Conservation (phyloP, 2,113 vertebrate species). For the Donacobius atricapilla region DNA sequence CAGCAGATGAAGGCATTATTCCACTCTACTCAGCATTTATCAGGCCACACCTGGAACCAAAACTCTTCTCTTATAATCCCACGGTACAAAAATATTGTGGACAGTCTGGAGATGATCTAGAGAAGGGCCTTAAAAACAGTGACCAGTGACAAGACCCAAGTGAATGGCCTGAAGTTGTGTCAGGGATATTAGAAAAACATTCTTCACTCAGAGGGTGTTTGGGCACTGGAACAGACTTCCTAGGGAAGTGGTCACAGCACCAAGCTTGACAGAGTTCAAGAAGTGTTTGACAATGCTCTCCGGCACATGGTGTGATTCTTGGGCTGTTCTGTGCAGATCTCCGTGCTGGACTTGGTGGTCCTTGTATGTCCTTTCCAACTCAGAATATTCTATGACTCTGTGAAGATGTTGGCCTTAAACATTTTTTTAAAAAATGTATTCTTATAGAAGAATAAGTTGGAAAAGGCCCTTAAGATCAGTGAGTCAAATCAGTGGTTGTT, state of each 20-base stretch:
- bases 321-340: not conserved
- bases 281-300: not conserved
- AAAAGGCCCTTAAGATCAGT: not conserved
- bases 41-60: not conserved
- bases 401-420: not conserved
- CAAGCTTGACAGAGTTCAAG: not conserved
- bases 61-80: not conserved
- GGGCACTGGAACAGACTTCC: too few relatives aligned
- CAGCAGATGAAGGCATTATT: not conserved
- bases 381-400: not conserved
- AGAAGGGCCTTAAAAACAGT: not conserved
- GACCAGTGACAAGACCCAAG: too few relatives aligned
- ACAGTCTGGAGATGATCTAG: not conserved
- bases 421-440: not conserved
- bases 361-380: not conserved
- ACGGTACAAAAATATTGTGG: not conserved
- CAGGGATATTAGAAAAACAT: not conserved
- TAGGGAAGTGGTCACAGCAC: not conserved
- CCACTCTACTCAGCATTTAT: not conserved
- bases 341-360: not conserved
- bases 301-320: not conserved
- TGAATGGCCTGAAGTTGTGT: not conserved
- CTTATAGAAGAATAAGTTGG: not conserved
- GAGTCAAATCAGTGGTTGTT: not conserved
- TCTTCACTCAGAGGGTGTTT: not conserved